Base-by-base conservation (phyloP, 2,113 vertebrate genomes). In the Agelaius phoeniceus region DNA sequence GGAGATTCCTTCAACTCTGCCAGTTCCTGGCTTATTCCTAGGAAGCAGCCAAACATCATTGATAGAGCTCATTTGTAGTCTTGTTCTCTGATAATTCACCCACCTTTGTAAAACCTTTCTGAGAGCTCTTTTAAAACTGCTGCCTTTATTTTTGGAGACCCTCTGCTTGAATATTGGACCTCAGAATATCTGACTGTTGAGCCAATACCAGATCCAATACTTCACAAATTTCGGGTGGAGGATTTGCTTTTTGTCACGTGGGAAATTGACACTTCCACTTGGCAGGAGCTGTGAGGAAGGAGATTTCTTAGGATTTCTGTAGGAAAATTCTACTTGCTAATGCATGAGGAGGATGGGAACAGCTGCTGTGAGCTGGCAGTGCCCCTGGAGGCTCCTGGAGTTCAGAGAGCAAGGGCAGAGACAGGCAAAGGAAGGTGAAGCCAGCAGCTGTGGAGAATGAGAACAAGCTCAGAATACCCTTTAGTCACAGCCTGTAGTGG, bases 191-290 rank as follows among this genome's bases (percentile, higher is more conserved):
- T 28, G 61, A 33, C 61, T 23, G 15, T 5, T 16, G 27, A 80
- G 58, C 39, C 54, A 20, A 2, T 23, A 66, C 30, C 83, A 44
- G 35, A 83, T 49, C 35, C 4, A 0, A 23, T 26, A 31, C 35
- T 31, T 37, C 6, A 7, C 48, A 43, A 11, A 13, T 33, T 73
- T 63, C 0, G 1, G 18, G 33, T 18, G 15, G 7, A 7, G 23
- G 2, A 14, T 1, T 2, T 24, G 9, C 35, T 59, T 49, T 37
- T 30, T 61, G 6, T 15, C 18, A 1, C 2, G 16, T 28, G 69
- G 57, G 35, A 72, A 72, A 41, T 16, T 18, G 58, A 57, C 1
- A 0, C 22, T 92, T 73, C 44, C 33, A 5, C 62, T 83, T 90
- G 3, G 8, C 49, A 44, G 54, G 72, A 68, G 75, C 57, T 39